Evolutionary conservation across 2,888 invertebrate species (phyloP), one percentile per base, ranked within the genome.

Genomic region (Caenorhabditis afra): DNA sequence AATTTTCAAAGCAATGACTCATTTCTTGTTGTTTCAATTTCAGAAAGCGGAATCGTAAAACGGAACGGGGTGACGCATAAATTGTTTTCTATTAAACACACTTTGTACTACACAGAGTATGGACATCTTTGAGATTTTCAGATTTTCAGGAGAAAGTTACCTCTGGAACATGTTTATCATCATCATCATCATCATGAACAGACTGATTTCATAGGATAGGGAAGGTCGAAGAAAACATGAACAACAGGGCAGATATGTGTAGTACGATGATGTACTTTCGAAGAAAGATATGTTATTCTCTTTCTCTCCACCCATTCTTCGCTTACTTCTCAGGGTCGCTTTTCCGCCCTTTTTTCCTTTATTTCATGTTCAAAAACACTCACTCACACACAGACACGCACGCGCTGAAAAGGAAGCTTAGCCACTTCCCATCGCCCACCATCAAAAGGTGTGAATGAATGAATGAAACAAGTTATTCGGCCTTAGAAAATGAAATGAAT

Each of bases 181-280:
- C 29, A 29, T 29, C 4, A 29, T 29, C 29, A 29, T 29, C 29
- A 29, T 7, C 3, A 29, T 29, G 4, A 29, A 29, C 4, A 5
- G 29, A 29, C 29, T 29, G 29, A 5, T 29, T 29, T 29, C 29
- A n/a, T n/a, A n/a, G n/a, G n/a, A n/a, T n/a, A n/a, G n/a, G n/a
- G 29, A 29, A 29, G 4, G 29, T 5, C 29, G 29, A 29, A 29
- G n/a, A n/a, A 29, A 29, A 29, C 29, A 7, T 7, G 29, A 29
- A 45, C 18, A 45, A 44, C 53, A 47, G 14, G 4, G 39, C 45
- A 35, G 35, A 7, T n/a, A 49, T 39, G 58, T 49, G 55, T 55
- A 47, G 66, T 66, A 55, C 66, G 66, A 67, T 67, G 57, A 67
- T 67, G 57, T 49, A 67, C 67, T 67, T 58, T 58, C 7, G 58